phyloP scores from a whole-genome alignment of 2,888 invertebrate genomes.

The Ophion slaviceki region DNA sequence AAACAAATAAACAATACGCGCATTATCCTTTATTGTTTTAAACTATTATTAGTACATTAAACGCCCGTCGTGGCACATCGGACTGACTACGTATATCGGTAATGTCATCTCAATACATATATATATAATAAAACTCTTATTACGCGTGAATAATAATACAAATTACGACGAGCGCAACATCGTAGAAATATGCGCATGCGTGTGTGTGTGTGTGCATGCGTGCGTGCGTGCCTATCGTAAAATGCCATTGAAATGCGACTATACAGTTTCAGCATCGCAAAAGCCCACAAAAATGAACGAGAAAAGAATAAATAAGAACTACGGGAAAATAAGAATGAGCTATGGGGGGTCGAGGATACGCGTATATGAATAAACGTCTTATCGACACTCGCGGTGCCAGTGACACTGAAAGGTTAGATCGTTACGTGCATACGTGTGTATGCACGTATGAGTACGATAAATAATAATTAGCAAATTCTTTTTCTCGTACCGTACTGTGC shows the following conservation, averaged over 20 bases:
- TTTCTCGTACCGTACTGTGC: constrained; percentile 63
- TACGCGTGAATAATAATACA: neutral
- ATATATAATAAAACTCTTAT: neutral
- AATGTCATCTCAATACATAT: constrained; percentile 55
- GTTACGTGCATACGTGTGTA: neutral
- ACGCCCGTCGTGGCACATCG: constrained; percentile 54
- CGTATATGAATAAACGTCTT: no score
- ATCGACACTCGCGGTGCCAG: neutral
- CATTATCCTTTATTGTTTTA: constrained; percentile 20
- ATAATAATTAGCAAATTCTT: constrained; percentile 14
- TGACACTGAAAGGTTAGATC: neutral
- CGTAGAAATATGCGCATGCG: neutral
- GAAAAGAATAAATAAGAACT: neutral
- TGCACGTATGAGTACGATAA: constrained; percentile 16
- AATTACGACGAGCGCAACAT: neutral
- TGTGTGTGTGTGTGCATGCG: neutral
- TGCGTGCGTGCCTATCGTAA: neutral
- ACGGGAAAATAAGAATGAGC: neutral
- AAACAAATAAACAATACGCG: neutral
- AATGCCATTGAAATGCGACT: neutral
- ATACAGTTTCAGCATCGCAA: neutral
- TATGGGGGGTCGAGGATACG: neutral
- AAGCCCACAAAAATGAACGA: neutral
- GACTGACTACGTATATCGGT: constrained; percentile 66
- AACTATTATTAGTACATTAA: constrained; percentile 23